A percentile compares a stretch with the other conserved stretches of the same genome.
phyloP scores from a whole-genome alignment of 2,113 vertebrate species.

The Channa maculata region DNA sequence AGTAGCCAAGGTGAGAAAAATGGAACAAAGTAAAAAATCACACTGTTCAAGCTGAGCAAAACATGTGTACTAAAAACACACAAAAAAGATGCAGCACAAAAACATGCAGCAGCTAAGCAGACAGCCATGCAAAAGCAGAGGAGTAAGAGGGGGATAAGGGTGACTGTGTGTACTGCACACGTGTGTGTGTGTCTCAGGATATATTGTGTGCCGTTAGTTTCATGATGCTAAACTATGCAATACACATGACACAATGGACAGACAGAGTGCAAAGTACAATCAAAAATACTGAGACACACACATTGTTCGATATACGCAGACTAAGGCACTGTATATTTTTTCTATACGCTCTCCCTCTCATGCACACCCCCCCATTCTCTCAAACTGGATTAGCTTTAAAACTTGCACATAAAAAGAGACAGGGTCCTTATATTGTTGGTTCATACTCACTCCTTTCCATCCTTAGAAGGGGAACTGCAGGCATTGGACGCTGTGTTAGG shows the following conservation, averaged over 20 bases:
- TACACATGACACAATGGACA: slow-evolving; percentile 42
- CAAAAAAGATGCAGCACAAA: slow-evolving; percentile 40
- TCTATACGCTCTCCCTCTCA: no score
- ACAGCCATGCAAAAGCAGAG: slow-evolving; percentile 61
- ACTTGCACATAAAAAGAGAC: slow-evolving; percentile 48
- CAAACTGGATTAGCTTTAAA: slow-evolving; percentile 32
- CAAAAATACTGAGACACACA: slow-evolving; percentile 74
- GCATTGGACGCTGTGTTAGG: slow-evolving; percentile 81
- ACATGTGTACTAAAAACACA: slow-evolving; percentile 32
- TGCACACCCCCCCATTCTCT: slow-evolving; percentile 9
- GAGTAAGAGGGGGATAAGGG: slow-evolving; percentile 35
- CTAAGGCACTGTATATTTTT: slow-evolving; percentile 1
- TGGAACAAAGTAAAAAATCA: slow-evolving; percentile 19
- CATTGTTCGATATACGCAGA: slow-evolving; percentile 40
- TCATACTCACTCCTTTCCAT: slow-evolving; percentile 98
- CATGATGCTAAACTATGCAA: slow-evolving; percentile 24
- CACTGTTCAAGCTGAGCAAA: slow-evolving; percentile 26
- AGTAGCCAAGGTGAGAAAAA: slow-evolving; percentile 9
- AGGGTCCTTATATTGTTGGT: slow-evolving; percentile 43
- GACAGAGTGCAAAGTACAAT: slow-evolving; percentile 37
- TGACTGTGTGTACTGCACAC: slow-evolving; percentile 62
- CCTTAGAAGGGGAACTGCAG: slow-evolving; percentile 97
- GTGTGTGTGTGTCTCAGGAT: slow-evolving; percentile 78
- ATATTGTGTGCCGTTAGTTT: slow-evolving; percentile 61
- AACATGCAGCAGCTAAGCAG: slow-evolving; percentile 64